Conservation (phyloP, 2,797 vertebrate species). For the Iguana delicatissima region DNA sequence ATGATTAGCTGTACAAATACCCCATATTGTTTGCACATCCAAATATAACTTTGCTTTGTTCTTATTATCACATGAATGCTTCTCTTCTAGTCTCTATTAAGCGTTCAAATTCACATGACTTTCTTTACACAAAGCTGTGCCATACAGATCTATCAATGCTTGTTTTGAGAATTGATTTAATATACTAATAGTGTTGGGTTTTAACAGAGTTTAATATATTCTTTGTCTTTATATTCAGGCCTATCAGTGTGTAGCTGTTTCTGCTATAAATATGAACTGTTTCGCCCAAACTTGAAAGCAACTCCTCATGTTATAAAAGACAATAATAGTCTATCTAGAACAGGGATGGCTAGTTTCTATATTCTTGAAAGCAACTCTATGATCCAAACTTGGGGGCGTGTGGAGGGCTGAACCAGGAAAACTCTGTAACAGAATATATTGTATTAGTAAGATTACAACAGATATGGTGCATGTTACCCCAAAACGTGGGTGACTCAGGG, state of each 20-base stretch:
- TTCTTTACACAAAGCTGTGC: conserved; percentile 21
- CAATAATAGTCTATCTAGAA: not conserved
- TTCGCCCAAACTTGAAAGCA: not conserved
- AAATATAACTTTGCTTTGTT: conserved; percentile 20
- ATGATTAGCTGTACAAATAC: conserved; percentile 19
- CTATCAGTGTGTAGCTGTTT: not conserved
- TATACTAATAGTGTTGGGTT: not conserved
- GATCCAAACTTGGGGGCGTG: not conserved
- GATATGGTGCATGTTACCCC: too few relatives aligned
- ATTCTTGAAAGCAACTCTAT: not conserved
- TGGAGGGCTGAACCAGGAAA: not conserved
- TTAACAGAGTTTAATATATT: not conserved
- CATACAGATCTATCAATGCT: conserved; percentile 2
- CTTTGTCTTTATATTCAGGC: not conserved
- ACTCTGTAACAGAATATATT: not conserved
- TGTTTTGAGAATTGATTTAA: not conserved
- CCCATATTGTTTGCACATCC: not conserved
- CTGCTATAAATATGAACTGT: not conserved
- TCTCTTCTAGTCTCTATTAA: conserved; percentile 19
- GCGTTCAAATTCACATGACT: not conserved
- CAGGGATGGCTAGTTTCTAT: not conserved
- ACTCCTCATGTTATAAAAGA: not conserved
- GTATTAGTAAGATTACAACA: not conserved
- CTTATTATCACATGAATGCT: conserved; percentile 17
- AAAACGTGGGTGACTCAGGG: too few relatives aligned